Conservation (phyloP, 2,113 vertebrate genomes). For the Pampusana beccarii region DNA sequence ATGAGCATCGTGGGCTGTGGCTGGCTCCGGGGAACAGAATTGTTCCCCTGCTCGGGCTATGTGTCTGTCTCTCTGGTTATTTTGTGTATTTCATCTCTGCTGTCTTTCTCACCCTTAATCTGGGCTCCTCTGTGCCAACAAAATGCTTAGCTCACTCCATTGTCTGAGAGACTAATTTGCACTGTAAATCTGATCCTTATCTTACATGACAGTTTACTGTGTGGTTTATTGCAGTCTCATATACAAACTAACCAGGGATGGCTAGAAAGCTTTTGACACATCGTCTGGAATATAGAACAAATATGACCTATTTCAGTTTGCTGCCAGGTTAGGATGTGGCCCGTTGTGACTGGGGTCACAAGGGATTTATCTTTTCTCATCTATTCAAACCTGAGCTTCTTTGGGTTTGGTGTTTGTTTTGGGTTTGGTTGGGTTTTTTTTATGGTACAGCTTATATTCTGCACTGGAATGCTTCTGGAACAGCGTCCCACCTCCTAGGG, state of each 20-base stretch:
- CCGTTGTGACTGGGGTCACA: not conserved
- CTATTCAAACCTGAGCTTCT: not conserved
- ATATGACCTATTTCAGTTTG: not conserved
- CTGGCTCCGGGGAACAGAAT: not conserved
- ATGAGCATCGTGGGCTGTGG: not conserved
- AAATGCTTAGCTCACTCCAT: slow-evolving; percentile 66
- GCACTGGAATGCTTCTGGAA: not conserved
- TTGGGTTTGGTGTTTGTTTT: not conserved
- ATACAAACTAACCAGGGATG: slow-evolving; percentile 34
- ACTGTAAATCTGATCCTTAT: slow-evolving; percentile 73
- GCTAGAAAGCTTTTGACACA: slow-evolving; percentile 11
- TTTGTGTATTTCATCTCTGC: slow-evolving; percentile 60
- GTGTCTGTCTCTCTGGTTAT: slow-evolving; percentile 61
- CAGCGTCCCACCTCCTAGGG: not conserved
- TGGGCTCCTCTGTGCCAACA: slow-evolving; percentile 53
- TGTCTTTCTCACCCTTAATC: slow-evolving; percentile 63
- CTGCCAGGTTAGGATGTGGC: not conserved
- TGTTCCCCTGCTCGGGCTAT: not conserved
- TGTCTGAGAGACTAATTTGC: slow-evolving; percentile 72
- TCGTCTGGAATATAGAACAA: not conserved
- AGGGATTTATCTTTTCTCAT: not conserved
- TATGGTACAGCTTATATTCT: not conserved
- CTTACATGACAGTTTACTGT: slow-evolving; percentile 71
- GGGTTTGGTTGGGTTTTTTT: not conserved
- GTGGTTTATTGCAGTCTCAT: slow-evolving; percentile 59